phyloP scores from a whole-genome alignment of 2,113 vertebrate genomes.

The Larimichthys polyactis region DNA sequence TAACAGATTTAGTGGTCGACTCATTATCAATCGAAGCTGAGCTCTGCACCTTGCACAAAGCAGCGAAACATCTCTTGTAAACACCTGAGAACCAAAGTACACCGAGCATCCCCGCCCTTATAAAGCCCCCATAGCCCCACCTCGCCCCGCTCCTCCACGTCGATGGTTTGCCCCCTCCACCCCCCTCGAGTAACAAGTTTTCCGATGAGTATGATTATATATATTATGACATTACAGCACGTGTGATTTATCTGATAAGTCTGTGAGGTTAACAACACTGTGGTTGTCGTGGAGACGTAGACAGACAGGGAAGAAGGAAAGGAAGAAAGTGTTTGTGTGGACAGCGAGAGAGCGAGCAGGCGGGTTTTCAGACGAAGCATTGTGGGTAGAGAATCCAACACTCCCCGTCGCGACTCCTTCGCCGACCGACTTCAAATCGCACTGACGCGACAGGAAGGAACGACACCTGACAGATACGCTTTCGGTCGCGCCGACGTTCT shows the following conservation, averaged over 20 bases:
- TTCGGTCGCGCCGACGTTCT: constrained; percentile 36
- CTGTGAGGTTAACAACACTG: constrained; percentile 54
- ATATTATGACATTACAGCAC: constrained; percentile 71
- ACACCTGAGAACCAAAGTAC: constrained; percentile 82
- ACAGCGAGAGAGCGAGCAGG: constrained; percentile 1
- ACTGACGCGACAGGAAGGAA: constrained; percentile 43
- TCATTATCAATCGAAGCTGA: constrained; percentile 69
- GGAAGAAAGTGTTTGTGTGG: constrained; percentile 11
- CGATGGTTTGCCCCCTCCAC: constrained; percentile 29
- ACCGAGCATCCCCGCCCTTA: constrained; percentile 47
- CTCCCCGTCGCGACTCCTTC: background rate
- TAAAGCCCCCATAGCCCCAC: background rate
- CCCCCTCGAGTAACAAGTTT: constrained; percentile 51
- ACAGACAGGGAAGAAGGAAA: constrained; percentile 53
- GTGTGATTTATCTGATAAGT: constrained; percentile 67
- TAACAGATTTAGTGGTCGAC: constrained; percentile 55
- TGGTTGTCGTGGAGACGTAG: constrained; percentile 65
- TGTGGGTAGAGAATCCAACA: background rate
- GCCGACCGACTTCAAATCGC: constrained; percentile 9
- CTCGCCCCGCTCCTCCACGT: constrained; percentile 8
- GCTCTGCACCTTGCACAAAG: constrained; percentile 82
- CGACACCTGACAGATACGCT: constrained; percentile 31
- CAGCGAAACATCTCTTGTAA: constrained; percentile 71
- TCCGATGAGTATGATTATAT: constrained; percentile 67
- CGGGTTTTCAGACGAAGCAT: background rate